Evolutionary conservation across 2,888 invertebrate species (phyloP), one percentile per base, ranked within the genome.

Genomic region (Amphipyra berbera): DNA sequence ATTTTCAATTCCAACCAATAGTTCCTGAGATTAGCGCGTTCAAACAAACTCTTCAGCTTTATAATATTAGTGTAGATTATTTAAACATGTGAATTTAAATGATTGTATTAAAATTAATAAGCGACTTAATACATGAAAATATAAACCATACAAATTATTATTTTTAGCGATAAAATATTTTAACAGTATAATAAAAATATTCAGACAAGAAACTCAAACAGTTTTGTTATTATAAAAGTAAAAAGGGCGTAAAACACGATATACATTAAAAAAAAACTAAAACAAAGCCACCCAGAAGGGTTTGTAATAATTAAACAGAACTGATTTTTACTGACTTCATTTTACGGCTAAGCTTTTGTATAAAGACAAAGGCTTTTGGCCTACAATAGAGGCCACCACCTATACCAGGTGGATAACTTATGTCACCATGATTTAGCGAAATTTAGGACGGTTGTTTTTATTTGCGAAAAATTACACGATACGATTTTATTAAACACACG

Each of bases 261-360:
- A 61, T 54, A 68, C 60, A 68, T 78, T 65, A 59, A 73, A 77
- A 73, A 77, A 76, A 59, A 68, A 55, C 38, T 40, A 37, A 56
- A 72, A 78, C 78, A 82, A 81, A 73, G 71, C 62, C 55, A 37
- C 65, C 55, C 65, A 78, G 78, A 82, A 82, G 79, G 82, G 83
- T 75, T 80, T 78, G 77, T 68, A 77, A 78, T 83, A 82, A 83
- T 84, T 81, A 83, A 82, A 75, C 67, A 65, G 59, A 60, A 66
- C 72, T 78, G 85, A 83, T 84, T 84, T 82, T 84, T 83, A 65
- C 21, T 21, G 79, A 82, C 80, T 84, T 82, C 79, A 74, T 82
- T 83, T 76, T 73, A 82, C 68, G 68, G 67, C 78, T 68, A 58
- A 76, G 76, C 76, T 79, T 83, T 84, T 75, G 84, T 84, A 14